These are phyloP conservation scores for Scolopax mira DNA, from an alignment of 2,113 vertebrate genomes.

Conservation along the genomic window DNA sequence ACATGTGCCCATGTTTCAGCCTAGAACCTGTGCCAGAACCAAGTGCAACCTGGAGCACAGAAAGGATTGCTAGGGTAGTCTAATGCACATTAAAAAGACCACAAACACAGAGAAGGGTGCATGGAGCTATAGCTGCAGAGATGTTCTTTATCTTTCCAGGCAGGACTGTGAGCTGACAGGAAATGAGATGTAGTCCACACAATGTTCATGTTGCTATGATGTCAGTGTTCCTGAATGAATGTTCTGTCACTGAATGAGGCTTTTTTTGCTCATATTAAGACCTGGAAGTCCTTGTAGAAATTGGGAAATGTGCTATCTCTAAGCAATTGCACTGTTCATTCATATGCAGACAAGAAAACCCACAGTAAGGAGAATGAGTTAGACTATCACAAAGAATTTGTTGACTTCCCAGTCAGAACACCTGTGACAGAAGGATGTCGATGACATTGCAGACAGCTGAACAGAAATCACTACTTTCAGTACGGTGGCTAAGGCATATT, in stretches of 20 bases:
- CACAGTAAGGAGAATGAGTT: neutral
- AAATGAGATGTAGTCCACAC: neutral
- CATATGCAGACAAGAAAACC: neutral
- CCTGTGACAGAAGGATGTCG: neutral
- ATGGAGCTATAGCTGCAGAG: neutral
- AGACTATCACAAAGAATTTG: neutral
- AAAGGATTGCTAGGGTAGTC: neutral
- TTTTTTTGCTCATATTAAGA: neutral
- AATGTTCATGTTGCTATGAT: neutral
- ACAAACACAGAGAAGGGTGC: neutral
- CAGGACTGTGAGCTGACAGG: neutral
- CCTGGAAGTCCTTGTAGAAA: neutral
- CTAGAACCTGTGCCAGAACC: neutral
- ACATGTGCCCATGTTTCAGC: rapidly evolving
- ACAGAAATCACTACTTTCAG: neutral
- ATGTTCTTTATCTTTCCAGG: neutral
- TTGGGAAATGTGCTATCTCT: neutral
- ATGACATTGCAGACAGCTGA: neutral
- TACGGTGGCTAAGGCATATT: neutral
- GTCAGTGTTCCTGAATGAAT: neutral
- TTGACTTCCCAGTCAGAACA: neutral
- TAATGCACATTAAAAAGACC: neutral
- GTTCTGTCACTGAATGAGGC: neutral
- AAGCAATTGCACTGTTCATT: neutral
- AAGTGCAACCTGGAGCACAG: neutral